Percentiles rank a stretch among this genome's conserved stretches.
These are phyloP conservation scores for Macrophya alboannulata DNA, from an alignment of 2,888 invertebrate genomes.

Conservation along the genomic window DNA sequence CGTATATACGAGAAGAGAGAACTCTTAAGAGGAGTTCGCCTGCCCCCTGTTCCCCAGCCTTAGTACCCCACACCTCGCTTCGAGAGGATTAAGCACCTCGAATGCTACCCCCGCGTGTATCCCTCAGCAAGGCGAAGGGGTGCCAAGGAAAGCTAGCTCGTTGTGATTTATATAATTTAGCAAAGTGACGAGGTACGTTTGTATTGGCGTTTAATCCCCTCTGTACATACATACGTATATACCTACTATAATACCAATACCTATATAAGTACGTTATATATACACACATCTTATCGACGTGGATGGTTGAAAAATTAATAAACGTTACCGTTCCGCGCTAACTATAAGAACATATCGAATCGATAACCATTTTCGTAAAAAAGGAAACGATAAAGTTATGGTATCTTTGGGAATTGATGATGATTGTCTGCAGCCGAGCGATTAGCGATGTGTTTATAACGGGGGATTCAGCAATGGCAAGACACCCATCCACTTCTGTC, in stretches of 20 bases:
- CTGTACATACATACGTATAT: background rate
- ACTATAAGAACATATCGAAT: background rate
- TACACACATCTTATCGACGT: background rate
- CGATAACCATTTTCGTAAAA: background rate
- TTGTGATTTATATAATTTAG: constrained; percentile 78
- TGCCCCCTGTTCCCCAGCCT: constrained; percentile 30
- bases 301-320: background rate
- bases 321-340: background rate
- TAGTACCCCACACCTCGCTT: constrained; percentile 41
- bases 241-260: too few species aligned
- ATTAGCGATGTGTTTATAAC: background rate
- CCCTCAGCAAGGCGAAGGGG: constrained; percentile 45
- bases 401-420: background rate
- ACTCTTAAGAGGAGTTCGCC: constrained; percentile 42
- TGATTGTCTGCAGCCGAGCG: background rate
- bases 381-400: background rate
- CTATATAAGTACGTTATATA: background rate
- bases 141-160: constrained; percentile 34
- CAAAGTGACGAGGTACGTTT: constrained; percentile 74
- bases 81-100: constrained; percentile 57
- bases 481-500: background rate
- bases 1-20: constrained; percentile 2
- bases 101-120: constrained; percentile 36
- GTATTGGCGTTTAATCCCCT: constrained; percentile 27
- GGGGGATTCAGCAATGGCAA: background rate